Evolutionary conservation across 2,797 vertebrate species (phyloP), one percentile per base, ranked within the genome.

Genomic region (Micrastur ruficollis): DNA sequence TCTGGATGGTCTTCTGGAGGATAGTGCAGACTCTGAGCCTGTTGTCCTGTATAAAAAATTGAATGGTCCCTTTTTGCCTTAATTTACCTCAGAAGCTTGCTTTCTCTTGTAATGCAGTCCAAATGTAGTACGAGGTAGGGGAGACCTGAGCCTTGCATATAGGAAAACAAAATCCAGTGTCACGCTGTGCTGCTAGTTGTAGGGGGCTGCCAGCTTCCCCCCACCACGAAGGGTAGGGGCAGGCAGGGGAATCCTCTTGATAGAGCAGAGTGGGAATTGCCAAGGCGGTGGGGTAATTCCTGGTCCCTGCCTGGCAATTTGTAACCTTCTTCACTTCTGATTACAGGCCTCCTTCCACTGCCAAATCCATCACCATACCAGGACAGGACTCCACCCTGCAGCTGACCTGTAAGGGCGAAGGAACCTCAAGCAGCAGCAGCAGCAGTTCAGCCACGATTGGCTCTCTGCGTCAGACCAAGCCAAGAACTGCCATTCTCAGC

Each of bases 401-500:
- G 98, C 98, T 99, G 98, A 99, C 99, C 92, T 99, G 99, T 88
- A 99, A 99, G 97, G 99, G 99, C 1, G 99, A 99, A 71, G 99
- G 99, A 18, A 99, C 99, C 3, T 97, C 97, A 86, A 97, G 95
- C 50, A 95, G 96, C 36, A 92, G 95, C 34, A 93, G 94, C 76
- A 97, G 96, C 44, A 84, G 90, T 73, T 97, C 98, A 11, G 98
- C 98, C 44, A 98, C 98, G 0, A 97, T 98, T 9, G 98, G 98
- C 56, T 96, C 99, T 59, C 98, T 98, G 55, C 98, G 98, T 12
- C 94, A 97, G 67, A 84, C 96, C 92, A 99, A 99, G 97, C 97
- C 98, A 25, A 98, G 99, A 81, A 81, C 99, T 82, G 98, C 99
- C 81, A 98, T 99, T 93, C 97, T 99, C 83, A 98, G 98, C 97